Base-by-base conservation (phyloP, 2,888 invertebrate genomes). In the Anarsia innoxiella region DNA sequence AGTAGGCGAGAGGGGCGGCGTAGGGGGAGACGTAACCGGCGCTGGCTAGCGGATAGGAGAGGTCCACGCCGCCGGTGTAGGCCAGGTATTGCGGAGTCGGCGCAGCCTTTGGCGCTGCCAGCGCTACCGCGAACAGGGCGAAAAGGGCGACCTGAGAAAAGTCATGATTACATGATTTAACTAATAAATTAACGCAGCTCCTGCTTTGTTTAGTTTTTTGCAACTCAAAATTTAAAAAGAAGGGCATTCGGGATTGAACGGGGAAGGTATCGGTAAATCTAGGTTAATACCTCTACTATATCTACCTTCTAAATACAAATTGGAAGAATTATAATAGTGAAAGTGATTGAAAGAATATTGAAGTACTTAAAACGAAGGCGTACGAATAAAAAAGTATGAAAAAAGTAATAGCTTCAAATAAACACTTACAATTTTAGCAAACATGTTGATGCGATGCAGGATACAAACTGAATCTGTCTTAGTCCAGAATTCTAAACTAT, bases 91-190 rank as follows among this genome's bases (percentile, higher is more conserved):
- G 73, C 2, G 69, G 69, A 2, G 56, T 46, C 2, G 61, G 65
- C 15, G 46, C 19, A n/a, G 36, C 28, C 10, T 15, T 26, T 1
- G 28, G 29, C 12, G 29, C 30, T 2, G 87, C 87, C 40, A 79
- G 60, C 19, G 84, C 86, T 44, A 82, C 66, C 15, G 83, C 87
- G 60, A 88, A 42, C 40, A 88, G 48, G 48, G 86, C 86, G 54
- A 84, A 74, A 39, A 88, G 56, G 29, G 82, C 68, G 48, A 86
- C 57, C 88, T 88, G 60, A 6, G 3, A 27, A 13, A 28, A 12
- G n/a, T n/a, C n/a, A n/a, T n/a, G n/a, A n/a, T n/a, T n/a, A n/a
- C n/a, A n/a, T n/a, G n/a, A n/a, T n/a, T n/a, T n/a, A n/a, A n/a
- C n/a, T n/a, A n/a, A n/a, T n/a, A n/a, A n/a, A n/a, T n/a, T n/a